These are phyloP conservation scores for Salminus brasiliensis DNA, from an alignment of 2,113 vertebrate genomes.

Conservation along the genomic window DNA sequence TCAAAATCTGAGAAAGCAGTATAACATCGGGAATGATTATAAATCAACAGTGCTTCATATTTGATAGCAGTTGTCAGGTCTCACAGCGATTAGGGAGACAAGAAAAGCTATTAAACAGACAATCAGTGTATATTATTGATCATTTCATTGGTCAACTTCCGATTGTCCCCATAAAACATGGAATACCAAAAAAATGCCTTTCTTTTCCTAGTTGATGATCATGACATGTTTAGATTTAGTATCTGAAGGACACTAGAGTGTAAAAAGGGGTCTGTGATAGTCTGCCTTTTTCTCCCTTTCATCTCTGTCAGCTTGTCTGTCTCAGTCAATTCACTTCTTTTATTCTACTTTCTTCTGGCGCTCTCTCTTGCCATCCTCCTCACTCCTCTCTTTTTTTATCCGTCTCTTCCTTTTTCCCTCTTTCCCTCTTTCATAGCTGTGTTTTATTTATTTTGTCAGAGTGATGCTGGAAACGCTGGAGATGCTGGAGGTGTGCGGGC, in stretches of 20 bases:
- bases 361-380: neutral
- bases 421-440: neutral
- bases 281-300: slow-evolving; percentile 14
- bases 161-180: too few relatives aligned
- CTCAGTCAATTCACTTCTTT: slow-evolving; percentile 60
- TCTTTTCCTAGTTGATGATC: neutral
- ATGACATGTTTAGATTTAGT: neutral
- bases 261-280: neutral
- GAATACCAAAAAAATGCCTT: neutral
- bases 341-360: slow-evolving; percentile 43
- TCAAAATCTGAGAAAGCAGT: too few relatives aligned
- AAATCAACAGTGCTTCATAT: too few relatives aligned
- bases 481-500: slow-evolving; percentile 51
- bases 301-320: slow-evolving; percentile 57
- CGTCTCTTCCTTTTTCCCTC: slow-evolving; percentile 4
- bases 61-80: too few relatives aligned
- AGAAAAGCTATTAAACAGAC: too few relatives aligned
- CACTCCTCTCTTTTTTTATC: slow-evolving; percentile 39
- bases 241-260: neutral
- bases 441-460: slow-evolving; percentile 75
- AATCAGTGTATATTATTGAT: too few relatives aligned
- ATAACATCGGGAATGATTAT: too few relatives aligned
- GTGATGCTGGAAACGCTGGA: too few relatives aligned
- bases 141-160: too few relatives aligned
- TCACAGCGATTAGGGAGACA: too few relatives aligned